Base-by-base conservation (phyloP, 2,888 invertebrate species). In the Arenicola marina region DNA sequence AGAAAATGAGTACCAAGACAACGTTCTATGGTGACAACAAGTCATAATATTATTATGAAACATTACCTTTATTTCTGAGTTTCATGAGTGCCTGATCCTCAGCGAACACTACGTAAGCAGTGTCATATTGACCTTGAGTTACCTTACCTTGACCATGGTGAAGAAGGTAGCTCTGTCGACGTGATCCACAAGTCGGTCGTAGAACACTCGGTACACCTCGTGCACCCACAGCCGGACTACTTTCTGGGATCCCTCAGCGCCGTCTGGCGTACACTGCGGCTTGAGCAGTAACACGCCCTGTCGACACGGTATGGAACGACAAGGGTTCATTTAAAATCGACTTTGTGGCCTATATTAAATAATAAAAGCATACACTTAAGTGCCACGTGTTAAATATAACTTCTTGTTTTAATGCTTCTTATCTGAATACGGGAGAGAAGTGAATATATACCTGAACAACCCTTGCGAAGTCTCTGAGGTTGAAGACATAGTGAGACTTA, bases 401-500 rank as follows among this genome's bases (percentile, higher is more conserved):
- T n/a, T n/a, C n/a, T n/a, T n/a, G n/a, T n/a, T n/a, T n/a, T n/a
- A n/a, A n/a, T n/a, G 43, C 43, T 38, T 38, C n/a, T 38, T 38
- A 15, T 11, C n/a, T 15, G n/a, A 38, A 15, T 38, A 38, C 11
- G 43, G 31, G 18, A 38, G 32, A 18, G 26, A 55, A 7, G 32
- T 18, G 26, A 21, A 28, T 48, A 54, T 54, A 21, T 69, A 81
- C 82, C 78, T 82, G 82, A 1, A 83, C 75, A 32, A 83, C 81
- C 61, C 82, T 69, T 33, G 82, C 70, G 68, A 83, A 82, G 65
- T 83, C 83, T 69, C 83, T 63, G 32, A 83, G 73, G 66, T 83
- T 82, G 75, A 83, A 83, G 59, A 83, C 69, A 68, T 83, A 83
- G 68, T 83, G 82, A 33, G 81, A 82, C 61, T 81, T 78, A 32